Evolutionary conservation across 2,797 vertebrate genomes (phyloP), one percentile per base, ranked within the genome.

Genomic region (Sparidentex hasta): DNA sequence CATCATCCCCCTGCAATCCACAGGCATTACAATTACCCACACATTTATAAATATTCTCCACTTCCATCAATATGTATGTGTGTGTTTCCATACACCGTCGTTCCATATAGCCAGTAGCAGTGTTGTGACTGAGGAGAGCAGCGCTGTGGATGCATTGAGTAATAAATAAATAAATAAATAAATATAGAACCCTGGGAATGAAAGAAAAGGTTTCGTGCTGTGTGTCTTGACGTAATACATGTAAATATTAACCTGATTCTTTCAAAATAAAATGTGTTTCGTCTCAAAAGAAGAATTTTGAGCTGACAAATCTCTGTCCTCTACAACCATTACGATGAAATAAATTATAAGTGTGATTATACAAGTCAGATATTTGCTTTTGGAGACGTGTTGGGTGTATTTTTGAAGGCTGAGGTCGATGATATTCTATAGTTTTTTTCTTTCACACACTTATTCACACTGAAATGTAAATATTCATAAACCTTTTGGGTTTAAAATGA

Each of bases 101-200:
- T 20, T 43, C 23, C 33, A 13, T 48, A 62, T 80, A 81, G 83
- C 85, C 86, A 64, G 74, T 67, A 81, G 85, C 87, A 59, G 48
- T 80, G 80, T 87, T 89, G 80, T 84, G 86, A 65, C 86, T 86
- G 78, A 88, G 86, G 75, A 84, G 4, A 55, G 23, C 50, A 9
- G 14, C 0, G 33, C 62, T 71, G 62, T 65, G 41, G 17, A 87
- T 46, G 23, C 9, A 52, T 57, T 0, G 3, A 52, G 11, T 27
- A 27, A 23, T 33, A 18, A 5, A 65, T 69, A 17, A 27, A 65
- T 69, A 13, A 27, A 65, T 69, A 13, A 11, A 13, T 23, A 12
- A 18, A 17, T 12, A 18, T 16, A 6, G 14, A 2, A 55, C 67
- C 4, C 41, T 11, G 38, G 69, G 44, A n/a, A 20, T n/a, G 29